Conservation (phyloP, 2,113 vertebrate genomes). For the Ascaphus truei region DNA sequence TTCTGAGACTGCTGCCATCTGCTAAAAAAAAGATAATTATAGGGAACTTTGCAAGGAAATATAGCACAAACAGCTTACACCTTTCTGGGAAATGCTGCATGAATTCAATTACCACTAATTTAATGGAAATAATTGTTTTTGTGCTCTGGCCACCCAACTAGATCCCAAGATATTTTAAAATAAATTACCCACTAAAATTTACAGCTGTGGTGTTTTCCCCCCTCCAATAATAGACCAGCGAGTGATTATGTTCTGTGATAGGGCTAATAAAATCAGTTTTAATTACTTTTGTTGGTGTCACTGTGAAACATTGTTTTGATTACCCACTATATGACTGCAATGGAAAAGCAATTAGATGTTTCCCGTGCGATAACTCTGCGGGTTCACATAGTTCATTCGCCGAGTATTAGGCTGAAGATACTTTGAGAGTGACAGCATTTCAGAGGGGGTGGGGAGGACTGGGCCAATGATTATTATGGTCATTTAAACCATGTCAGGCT, state of each 20-base stretch:
- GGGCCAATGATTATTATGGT: conserved; percentile 42
- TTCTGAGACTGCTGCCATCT: too few species aligned
- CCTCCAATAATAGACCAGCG: conserved; percentile 32
- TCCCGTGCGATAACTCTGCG: not conserved
- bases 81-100: not conserved
- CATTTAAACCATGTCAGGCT: conserved; percentile 51
- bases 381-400: conserved; percentile 4
- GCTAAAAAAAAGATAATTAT: too few species aligned
- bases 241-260: conserved; percentile 43
- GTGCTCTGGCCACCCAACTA: conserved; percentile 12
- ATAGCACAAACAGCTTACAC: not conserved
- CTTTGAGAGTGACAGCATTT: conserved; percentile 40
- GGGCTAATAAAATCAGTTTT: conserved; percentile 51
- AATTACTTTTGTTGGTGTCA: conserved; percentile 41
- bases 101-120: conserved; percentile 13
- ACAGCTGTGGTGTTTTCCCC: conserved; percentile 12
- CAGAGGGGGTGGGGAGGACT: conserved; percentile 31
- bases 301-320: not conserved
- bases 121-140: conserved; percentile 21
- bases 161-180: conserved; percentile 14
- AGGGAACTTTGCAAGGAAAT: not conserved
- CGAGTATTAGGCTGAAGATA: conserved; percentile 29
- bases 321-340: conserved; percentile 36
- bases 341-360: conserved; percentile 46
- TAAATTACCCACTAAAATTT: not conserved